Percentiles rank a stretch among this genome's conserved stretches.
Conservation (phyloP, 2,888 invertebrate genomes). For the Nezara viridula region DNA sequence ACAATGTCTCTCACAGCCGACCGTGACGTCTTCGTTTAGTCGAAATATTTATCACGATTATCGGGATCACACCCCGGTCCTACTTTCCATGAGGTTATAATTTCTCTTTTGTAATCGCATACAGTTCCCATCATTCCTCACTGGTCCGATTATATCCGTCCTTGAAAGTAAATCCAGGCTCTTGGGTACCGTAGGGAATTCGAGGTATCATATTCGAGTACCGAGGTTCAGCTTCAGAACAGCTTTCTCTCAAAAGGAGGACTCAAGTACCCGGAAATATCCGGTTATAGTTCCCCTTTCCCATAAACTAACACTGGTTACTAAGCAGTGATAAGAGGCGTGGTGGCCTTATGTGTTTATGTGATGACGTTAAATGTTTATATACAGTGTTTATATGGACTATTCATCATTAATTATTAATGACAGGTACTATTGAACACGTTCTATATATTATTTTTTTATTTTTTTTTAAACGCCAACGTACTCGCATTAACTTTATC, state of each 20-base stretch:
- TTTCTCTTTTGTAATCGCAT: background rate
- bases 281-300: constrained; percentile 35
- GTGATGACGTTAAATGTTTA: background rate
- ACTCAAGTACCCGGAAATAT: constrained; percentile 42
- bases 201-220: constrained; percentile 29
- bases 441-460: too few relatives aligned
- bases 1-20: constrained; percentile 10
- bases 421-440: too few relatives aligned
- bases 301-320: background rate
- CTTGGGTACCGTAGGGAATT: constrained; percentile 23
- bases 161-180: background rate
- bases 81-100: background rate
- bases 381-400: background rate
- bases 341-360: background rate
- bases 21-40: background rate
- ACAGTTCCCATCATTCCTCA: background rate
- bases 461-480: too few relatives aligned
- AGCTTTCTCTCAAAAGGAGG: constrained; percentile 48
- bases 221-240: background rate
- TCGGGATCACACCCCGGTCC: background rate
- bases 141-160: background rate
- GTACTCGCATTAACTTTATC: too few relatives aligned
- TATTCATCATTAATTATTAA: background rate
- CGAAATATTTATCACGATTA: constrained; percentile 19
- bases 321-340: background rate